Evolutionary conservation across 2,113 vertebrate species (phyloP), one percentile per base, ranked within the genome.

Genomic region (Urocolius indicus): DNA sequence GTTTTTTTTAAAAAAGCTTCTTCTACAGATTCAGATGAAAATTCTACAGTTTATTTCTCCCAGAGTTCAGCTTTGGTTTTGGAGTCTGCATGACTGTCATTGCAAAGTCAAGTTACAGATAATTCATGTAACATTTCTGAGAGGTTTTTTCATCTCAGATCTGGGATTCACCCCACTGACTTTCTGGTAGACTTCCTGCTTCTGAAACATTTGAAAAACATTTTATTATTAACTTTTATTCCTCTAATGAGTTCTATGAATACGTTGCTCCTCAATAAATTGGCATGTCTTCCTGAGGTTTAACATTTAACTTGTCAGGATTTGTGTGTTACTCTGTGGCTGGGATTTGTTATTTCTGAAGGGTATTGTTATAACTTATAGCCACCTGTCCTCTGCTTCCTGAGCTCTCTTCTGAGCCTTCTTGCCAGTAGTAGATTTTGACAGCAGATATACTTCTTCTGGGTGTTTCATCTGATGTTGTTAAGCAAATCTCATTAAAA

Each of bases 161-260:
- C 86, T 92, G 49, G 23, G n/a, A 86, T 92, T 96, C 93, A 95
- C 61, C 83, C 34, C 73, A 30, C 69, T 72, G 91, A 84, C 73
- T 84, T 92, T 92, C 91, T 89, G 93, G 78, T 34, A 91, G 89
- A 74, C 80, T 94, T 96, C 48, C 90, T 92, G 73, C 73, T 93
- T 61, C 61, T 84, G 83, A 89, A 94, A 75, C 65, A 52, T 89
- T 93, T 94, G 79, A 89, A 78, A 96, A 94, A 78, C 48, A 30
- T 94, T 97, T 94, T 91, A 91, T 95, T 92, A 93, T 92, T 92
- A 89, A 81, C 89, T 89, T 95, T 61, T 68, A 89, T 96, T 94
- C 45, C 52, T 89, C 71, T 91, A 95, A 93, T 68, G 80, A 81
- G 65, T 49, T 88, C 80, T 32, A 89, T 96, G 92, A 92, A 68